Base-by-base conservation (phyloP, 2,113 vertebrate species). In the Hippocampus barbouri region DNA sequence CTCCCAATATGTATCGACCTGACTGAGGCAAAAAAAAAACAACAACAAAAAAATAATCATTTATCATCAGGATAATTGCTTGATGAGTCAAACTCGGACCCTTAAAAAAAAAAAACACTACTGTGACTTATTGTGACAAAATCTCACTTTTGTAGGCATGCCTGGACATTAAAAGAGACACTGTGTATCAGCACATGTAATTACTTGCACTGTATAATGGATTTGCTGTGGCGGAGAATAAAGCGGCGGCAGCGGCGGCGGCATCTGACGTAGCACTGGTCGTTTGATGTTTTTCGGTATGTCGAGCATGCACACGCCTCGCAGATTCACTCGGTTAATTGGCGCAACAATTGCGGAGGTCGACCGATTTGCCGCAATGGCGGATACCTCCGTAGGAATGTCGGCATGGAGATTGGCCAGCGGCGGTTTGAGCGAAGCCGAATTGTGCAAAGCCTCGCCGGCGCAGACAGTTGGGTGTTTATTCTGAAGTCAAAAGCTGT, bases 211-310 rank as follows among this genome's bases (percentile, higher is more conserved):
- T 40, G 9, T 9, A 38, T 40, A 38, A 62, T 62, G 30, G 27
- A 62, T 62, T 62, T 62, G 16, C 1, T 3, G 20, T 8, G 7
- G 16, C 30, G 4, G 15, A 34, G 30, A 18, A 62, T 27, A 59
- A 59, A 59, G 23, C 56, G 34, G 5, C 34, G 2, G 23, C 23
- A 59, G 56, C 3, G 8, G n/a, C 10, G 10, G 21, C 15, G 59
- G 3, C 43, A 34, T 30, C 18, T 23, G 34, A 6, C 5, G 34
- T 38, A 38, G 34, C 34, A 1, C 34, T 38, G 0, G 5, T 6
- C 10, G 60, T 62, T 62, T 21, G 60, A 62, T 62, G 30, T 40
- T 62, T 40, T 68, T 53, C 34, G 9, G 45, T 51, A 57, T 68
- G 27, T 53, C 38, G 5, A 72, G 30, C 15, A 43, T 8, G 20